Evolutionary conservation across 2,113 vertebrate genomes (phyloP), one percentile per base, ranked within the genome.

Genomic region (Todiramphus saurophagus): DNA sequence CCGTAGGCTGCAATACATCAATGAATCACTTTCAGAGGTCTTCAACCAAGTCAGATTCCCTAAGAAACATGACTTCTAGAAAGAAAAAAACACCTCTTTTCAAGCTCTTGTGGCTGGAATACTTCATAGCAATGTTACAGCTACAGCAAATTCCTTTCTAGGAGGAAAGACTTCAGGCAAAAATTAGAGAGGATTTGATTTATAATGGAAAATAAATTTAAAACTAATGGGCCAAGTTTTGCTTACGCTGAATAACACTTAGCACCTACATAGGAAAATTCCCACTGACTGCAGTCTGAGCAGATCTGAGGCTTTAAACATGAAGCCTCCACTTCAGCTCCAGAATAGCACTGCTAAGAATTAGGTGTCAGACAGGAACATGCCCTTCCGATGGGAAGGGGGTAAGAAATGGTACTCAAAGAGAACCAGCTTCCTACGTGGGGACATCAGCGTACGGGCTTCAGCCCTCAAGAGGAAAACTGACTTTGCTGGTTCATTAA

Each of bases 181-280:
- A 96, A 96, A 93, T 83, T 93, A 86, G 73, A 77, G 33, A 85
- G 51, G 41, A 77, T 78, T 90, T 92, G 79, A 95, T 86, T 94
- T 86, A 93, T 86, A 86, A 92, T 67, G 95, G 96, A 87, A 90
- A 94, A 94, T 87, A 69, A 90, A 95, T 72, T 46, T 89, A 75
- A 64, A 87, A 76, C 50, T 80, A 87, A 83, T 1, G 0, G 83
- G 79, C 85, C 88, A 94, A 90, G 77, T 91, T 89, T 96, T 96
- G 92, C 94, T 86, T 95, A 95, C 75, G 88, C 85, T 95, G 93
- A 93, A 94, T 93, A 96, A 75, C 86, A 95, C 93, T 96, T 96
- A 96, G 46, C 93, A 94, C 94, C 88, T 96, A 94, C 56, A 75
- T 80, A 88, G 94, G 96, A 97, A 97, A 96, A 97, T 96, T 95